Conservation (phyloP, 2,888 invertebrate genomes). For the Portevinia maculata region DNA sequence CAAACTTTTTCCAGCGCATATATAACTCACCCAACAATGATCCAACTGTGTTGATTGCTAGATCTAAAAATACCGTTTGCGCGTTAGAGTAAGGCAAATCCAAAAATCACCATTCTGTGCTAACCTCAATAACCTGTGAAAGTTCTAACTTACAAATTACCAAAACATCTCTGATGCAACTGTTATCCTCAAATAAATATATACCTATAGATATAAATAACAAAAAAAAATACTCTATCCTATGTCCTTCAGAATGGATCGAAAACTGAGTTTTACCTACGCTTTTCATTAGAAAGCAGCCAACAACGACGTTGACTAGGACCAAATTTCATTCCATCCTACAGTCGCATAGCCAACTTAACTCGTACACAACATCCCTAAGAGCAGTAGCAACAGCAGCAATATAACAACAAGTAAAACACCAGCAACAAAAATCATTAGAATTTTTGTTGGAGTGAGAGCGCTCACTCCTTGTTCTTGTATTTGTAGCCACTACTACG, state of each 20-base stretch:
- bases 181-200: constrained; percentile 15
- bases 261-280: constrained; percentile 42
- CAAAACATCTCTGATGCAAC: constrained; percentile 45
- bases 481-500: constrained; percentile 46
- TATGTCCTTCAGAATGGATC: constrained; percentile 49
- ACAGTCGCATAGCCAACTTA: constrained; percentile 38
- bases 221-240: constrained; percentile 30
- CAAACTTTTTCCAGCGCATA: neutral
- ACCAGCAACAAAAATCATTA: constrained; percentile 69
- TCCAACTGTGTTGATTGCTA: neutral
- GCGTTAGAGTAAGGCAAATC: neutral
- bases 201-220: neutral
- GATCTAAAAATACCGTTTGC: neutral
- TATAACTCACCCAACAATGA: neutral
- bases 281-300: constrained; percentile 47
- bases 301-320: constrained; percentile 51
- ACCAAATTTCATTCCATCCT: constrained; percentile 49
- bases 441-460: constrained; percentile 60
- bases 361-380: constrained; percentile 36
- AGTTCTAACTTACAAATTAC: constrained; percentile 41
- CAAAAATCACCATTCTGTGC: constrained; percentile 7
- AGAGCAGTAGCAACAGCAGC: constrained; percentile 25
- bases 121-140: constrained; percentile 49
- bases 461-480: constrained; percentile 39
- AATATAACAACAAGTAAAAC: constrained; percentile 40